Base-by-base conservation (phyloP, 2,888 invertebrate genomes). In the Branchellion lobata region DNA sequence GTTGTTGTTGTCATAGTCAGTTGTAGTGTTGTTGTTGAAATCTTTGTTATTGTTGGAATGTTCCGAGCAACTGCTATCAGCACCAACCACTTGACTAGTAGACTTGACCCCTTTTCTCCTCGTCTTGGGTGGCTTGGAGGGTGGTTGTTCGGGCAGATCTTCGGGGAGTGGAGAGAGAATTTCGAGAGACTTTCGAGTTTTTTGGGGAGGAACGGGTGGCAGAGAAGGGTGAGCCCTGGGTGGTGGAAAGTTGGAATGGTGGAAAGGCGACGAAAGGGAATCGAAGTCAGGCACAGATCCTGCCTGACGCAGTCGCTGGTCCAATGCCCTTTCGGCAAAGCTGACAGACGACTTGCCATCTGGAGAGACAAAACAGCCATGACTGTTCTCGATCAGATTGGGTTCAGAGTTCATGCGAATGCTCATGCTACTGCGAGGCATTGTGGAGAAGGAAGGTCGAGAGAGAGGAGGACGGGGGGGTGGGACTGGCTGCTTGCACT, bases 191-290 rank as follows among this genome's bases (percentile, higher is more conserved):
- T 68, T 47, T 1, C 81, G 51, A 5, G 68, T 68, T 68, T 74
- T 81, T 29, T 79, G 75, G 11, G 73, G 72, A 24, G 79, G 79
- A 0, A 79, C 61, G 18, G 81, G 79, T 0, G 80, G 80, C 31
- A 80, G 68, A 31, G 79, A 36, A 57, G 69, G 47, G 24, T 65
- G 51, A 27, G 79, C 72, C 24, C 79, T 34, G 31, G 57, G 57
- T 11, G 75, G 75, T 8, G 61, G 29, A 53, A 31, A 27, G 2
- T 57, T 11, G n/a, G 57, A n/a, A 14, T 76, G 53, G 27, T 57
- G 53, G 18, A 33, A n/a, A 14, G 76, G 33, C 8, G 76, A 24
- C 1, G 53, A 57, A 51, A 76, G 33, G 21, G 53, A 57, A 61
- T 78, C 78, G 33, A 78, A 40, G 24, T 78, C 78, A 21, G 78